These are phyloP conservation scores for Alauda arvensis DNA, from an alignment of 2,797 vertebrate species.

Conservation along the genomic window DNA sequence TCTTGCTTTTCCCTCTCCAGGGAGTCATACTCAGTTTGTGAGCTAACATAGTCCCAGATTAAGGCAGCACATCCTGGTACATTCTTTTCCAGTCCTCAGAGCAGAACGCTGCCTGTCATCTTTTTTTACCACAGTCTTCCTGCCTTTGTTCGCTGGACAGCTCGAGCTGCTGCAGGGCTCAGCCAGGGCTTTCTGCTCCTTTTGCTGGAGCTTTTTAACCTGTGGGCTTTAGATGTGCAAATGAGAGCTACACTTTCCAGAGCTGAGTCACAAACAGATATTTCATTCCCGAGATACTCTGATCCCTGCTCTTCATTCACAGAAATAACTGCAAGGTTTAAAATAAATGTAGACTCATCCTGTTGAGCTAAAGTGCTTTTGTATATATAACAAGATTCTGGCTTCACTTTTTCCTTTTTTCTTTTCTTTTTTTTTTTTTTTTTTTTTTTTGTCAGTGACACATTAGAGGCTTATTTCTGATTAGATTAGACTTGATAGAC, in stretches of 20 bases:
- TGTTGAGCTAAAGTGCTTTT: background rate
- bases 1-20: background rate
- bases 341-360: background rate
- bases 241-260: background rate
- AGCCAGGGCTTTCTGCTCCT: accelerated
- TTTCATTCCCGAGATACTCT: background rate
- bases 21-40: background rate
- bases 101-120: background rate
- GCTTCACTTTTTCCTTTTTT: background rate
- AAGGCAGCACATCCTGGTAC: background rate
- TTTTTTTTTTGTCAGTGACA: background rate
- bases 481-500: background rate
- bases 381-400: background rate
- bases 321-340: background rate
- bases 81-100: background rate
- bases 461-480: background rate
- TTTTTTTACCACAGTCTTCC: background rate
- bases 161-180: background rate
- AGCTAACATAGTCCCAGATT: background rate
- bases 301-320: background rate
- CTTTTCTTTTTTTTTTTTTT: background rate
- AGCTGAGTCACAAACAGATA: background rate
- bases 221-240: background rate
- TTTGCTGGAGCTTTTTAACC: background rate
- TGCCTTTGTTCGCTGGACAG: background rate